phyloP scores from a whole-genome alignment of 2,888 invertebrate species.

The Cephus pulcher region DNA sequence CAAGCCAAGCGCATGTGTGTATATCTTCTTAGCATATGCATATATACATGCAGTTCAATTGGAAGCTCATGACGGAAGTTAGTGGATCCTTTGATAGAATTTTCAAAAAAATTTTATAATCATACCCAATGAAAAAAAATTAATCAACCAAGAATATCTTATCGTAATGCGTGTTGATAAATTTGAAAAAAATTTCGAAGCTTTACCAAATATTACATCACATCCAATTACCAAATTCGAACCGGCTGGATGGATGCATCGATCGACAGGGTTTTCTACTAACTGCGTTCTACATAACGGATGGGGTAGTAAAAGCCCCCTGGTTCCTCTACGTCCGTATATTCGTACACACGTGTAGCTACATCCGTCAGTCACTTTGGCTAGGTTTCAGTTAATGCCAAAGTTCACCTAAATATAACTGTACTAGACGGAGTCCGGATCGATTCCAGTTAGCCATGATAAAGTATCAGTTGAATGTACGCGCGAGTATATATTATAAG shows the following conservation, averaged over 20 bases:
- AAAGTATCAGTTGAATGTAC: background rate
- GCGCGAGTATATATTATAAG: background rate
- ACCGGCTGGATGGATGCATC: constrained; percentile 40
- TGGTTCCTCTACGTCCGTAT: constrained; percentile 38
- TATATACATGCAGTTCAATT: background rate
- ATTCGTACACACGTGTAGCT: background rate
- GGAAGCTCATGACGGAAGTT: background rate
- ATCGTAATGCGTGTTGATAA: background rate
- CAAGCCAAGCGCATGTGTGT: background rate
- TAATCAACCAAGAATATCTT: background rate
- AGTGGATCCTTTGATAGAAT: background rate
- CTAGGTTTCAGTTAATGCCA: constrained; percentile 46
- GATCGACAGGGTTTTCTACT: constrained; percentile 24
- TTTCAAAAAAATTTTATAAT: background rate
- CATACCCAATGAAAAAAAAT: background rate
- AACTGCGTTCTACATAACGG: constrained; percentile 45
- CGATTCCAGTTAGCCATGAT: background rate
- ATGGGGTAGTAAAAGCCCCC: constrained; percentile 47
- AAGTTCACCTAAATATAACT: constrained; percentile 58
- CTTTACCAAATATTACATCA: background rate
- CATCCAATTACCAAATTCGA: background rate
- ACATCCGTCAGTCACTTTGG: constrained; percentile 41
- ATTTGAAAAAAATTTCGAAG: background rate
- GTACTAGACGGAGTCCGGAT: background rate
- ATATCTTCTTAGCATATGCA: background rate